Evolutionary conservation across 2,113 vertebrate genomes (phyloP).

Genomic region (Athene noctua): DNA sequence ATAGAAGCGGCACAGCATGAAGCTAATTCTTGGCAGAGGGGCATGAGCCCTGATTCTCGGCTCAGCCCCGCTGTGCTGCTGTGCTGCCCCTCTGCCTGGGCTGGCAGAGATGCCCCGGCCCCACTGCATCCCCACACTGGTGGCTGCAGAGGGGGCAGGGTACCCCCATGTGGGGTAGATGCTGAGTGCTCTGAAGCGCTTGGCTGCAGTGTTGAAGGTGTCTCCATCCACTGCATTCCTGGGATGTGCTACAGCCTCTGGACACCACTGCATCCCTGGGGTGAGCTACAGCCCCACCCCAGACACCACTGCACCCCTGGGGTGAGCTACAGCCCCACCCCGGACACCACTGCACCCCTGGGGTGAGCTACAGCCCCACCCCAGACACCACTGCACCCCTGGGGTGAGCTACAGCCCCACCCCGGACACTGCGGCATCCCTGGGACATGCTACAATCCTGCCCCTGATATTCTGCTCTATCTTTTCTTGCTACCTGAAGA

Average conservation of each 20-base stretch:
- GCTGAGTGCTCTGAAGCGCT: background rate
- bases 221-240: background rate
- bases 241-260: background rate
- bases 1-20: background rate
- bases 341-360: background rate
- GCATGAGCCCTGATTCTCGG: background rate
- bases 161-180: accelerated
- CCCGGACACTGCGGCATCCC: background rate
- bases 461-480: accelerated
- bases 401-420: too few species aligned
- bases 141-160: background rate
- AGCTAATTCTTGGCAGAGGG: background rate
- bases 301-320: background rate
- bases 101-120: background rate
- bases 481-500: background rate
- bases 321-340: too few species aligned
- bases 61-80: background rate
- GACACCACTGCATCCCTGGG: background rate
- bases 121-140: background rate
- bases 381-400: background rate
- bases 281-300: too few species aligned
- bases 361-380: too few species aligned
- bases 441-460: background rate
- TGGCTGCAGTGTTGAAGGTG: accelerated
- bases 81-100: background rate